A percentile compares a stretch with the other conserved stretches of the same genome.
Conservation (phyloP, 2,888 invertebrate species). For the Heliconius erato region DNA sequence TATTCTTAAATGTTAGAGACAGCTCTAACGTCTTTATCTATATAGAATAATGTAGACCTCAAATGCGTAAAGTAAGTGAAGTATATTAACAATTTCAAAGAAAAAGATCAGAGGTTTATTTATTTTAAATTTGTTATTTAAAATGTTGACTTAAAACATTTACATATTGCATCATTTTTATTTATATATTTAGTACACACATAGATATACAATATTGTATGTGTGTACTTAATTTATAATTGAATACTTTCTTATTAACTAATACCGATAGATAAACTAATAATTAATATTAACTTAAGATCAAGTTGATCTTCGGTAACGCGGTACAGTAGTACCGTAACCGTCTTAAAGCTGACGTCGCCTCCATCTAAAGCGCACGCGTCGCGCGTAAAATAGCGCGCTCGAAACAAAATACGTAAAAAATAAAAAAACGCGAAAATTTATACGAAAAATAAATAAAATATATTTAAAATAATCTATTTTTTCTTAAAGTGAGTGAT, state of each 20-base stretch:
- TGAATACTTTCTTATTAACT: not conserved
- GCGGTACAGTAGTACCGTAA: slow-evolving; percentile 29
- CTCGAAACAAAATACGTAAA: slow-evolving; percentile 65
- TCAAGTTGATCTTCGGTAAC: slow-evolving; percentile 2
- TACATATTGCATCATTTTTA: too few species aligned
- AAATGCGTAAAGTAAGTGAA: not conserved
- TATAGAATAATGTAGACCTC: not conserved
- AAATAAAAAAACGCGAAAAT: slow-evolving; percentile 54
- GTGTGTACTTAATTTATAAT: too few species aligned
- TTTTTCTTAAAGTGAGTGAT: slow-evolving; percentile 41
- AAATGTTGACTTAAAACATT: too few species aligned
- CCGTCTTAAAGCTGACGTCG: slow-evolving; percentile 59
- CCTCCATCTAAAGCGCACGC: slow-evolving; percentile 72
- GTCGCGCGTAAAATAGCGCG: slow-evolving; percentile 77
- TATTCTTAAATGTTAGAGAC: too few species aligned
- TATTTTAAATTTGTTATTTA: too few species aligned
- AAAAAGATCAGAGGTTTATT: too few species aligned
- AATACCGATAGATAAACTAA: not conserved
- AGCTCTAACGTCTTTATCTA: not conserved
- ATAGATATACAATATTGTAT: too few species aligned
- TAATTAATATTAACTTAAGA: slow-evolving; percentile 15
- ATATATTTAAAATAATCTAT: not conserved
- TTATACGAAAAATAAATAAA: not conserved
- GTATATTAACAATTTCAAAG: too few species aligned
- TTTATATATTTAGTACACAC: too few species aligned